Evolutionary conservation across 2,888 invertebrate genomes (phyloP).

Genomic region (Philopedon plagiatum): DNA sequence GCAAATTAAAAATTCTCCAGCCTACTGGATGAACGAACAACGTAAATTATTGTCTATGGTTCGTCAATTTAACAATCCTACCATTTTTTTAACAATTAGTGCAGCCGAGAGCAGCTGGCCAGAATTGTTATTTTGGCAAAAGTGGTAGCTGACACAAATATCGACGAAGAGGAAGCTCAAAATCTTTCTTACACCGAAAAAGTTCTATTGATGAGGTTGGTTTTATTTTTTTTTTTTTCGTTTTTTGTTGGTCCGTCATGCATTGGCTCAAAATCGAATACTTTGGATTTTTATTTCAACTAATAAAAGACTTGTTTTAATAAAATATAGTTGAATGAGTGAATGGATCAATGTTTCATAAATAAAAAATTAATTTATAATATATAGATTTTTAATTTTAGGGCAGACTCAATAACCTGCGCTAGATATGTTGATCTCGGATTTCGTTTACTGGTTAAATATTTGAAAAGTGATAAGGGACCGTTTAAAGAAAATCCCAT

Average conservation of each 20-base stretch:
- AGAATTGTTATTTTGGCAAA: slow-evolving; percentile 25
- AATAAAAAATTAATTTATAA: too few relatives aligned
- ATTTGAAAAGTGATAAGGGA: background rate
- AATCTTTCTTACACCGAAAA: slow-evolving; percentile 6
- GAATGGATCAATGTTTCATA: too few relatives aligned
- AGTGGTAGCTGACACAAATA: background rate
- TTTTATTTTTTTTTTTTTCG: background rate
- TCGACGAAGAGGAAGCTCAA: slow-evolving; percentile 6
- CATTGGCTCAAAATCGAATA: background rate
- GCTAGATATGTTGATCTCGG: slow-evolving; percentile 16
- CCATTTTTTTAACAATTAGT: slow-evolving; percentile 19
- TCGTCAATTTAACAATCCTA: slow-evolving; percentile 20
- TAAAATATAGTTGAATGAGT: too few relatives aligned
- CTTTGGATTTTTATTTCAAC: background rate
- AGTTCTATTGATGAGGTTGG: background rate
- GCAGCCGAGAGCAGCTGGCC: slow-evolving; percentile 26
- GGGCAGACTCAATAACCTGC: slow-evolving; percentile 29
- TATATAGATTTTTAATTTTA: too few relatives aligned
- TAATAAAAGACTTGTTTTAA: too few relatives aligned
- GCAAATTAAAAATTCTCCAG: slow-evolving; percentile 5
- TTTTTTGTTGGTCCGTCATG: background rate
- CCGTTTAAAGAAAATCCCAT: background rate
- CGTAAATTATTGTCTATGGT: slow-evolving; percentile 14
- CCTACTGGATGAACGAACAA: slow-evolving; percentile 19
- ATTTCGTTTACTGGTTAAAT: too few relatives aligned